Conservation (phyloP, 2,888 invertebrate species). For the Cephus pygmeus region DNA sequence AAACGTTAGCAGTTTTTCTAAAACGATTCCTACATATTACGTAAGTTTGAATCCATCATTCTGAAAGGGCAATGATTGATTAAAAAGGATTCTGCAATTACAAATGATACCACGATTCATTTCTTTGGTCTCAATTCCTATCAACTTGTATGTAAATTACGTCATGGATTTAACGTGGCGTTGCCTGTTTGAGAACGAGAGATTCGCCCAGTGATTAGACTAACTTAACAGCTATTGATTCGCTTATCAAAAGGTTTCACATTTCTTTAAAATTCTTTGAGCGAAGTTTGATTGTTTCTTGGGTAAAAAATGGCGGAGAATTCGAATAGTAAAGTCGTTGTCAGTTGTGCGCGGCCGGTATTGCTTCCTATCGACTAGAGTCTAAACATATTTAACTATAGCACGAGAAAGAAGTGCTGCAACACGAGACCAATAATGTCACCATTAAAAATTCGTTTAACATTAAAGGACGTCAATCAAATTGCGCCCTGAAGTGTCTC, state of each 20-base stretch:
- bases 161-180: background rate
- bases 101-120: background rate
- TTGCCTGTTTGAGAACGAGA: constrained; percentile 13
- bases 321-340: constrained; percentile 53
- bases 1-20: constrained; percentile 26
- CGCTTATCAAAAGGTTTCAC: constrained; percentile 47
- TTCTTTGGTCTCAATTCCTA: background rate
- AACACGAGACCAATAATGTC: constrained; percentile 19
- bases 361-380: constrained; percentile 47
- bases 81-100: background rate
- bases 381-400: constrained; percentile 32
- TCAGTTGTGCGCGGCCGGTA: constrained; percentile 58
- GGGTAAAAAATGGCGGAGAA: constrained; percentile 53
- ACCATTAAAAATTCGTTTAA: background rate
- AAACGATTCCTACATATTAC: constrained; percentile 27
- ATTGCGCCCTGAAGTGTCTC: background rate
- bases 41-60: constrained; percentile 4
- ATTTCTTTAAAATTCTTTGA: constrained; percentile 34
- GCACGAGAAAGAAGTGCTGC: constrained; percentile 39
- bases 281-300: constrained; percentile 59
- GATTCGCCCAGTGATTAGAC: constrained; percentile 33
- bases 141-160: background rate
- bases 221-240: constrained; percentile 49
- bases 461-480: background rate
- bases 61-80: background rate